phyloP scores from a whole-genome alignment of 2,888 invertebrate genomes.

The Candidula unifasciata region DNA sequence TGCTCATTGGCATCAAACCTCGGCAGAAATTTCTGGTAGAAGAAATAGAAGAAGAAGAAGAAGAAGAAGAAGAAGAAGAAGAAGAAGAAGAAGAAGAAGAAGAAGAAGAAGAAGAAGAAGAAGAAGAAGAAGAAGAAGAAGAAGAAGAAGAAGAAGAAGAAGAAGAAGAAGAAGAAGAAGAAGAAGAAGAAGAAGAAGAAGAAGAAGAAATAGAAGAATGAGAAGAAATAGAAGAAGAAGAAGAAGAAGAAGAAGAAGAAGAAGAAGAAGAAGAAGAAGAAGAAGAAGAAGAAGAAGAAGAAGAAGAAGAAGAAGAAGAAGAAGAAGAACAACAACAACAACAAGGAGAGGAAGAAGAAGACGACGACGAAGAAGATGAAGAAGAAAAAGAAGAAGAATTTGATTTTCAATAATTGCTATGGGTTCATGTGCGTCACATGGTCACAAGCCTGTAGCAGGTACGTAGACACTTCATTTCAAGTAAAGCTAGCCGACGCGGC shows the following conservation, averaged over 20 bases:
- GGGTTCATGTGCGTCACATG: too few relatives aligned
- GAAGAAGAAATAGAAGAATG: neutral
- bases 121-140: neutral
- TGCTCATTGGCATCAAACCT: too few relatives aligned
- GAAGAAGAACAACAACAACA: too few relatives aligned
- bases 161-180: neutral
- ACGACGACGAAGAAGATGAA: too few relatives aligned
- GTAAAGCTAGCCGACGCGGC: too few relatives aligned
- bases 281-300: neutral
- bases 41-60: neutral
- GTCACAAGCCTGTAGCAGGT: too few relatives aligned
- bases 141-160: neutral
- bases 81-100: neutral
- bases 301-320: too few relatives aligned
- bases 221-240: neutral
- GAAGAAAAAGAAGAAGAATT: too few relatives aligned
- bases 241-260: neutral
- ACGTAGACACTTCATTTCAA: too few relatives aligned
- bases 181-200: neutral
- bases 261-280: neutral
- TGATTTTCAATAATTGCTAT: too few relatives aligned
- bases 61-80: neutral
- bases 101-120: neutral
- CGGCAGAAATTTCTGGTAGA: too few relatives aligned
- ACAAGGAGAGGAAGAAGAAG: too few relatives aligned